Percentiles rank a stretch among this genome's conserved stretches.
Conservation (phyloP, 2,113 vertebrate genomes). For the Crotalus helleri region DNA sequence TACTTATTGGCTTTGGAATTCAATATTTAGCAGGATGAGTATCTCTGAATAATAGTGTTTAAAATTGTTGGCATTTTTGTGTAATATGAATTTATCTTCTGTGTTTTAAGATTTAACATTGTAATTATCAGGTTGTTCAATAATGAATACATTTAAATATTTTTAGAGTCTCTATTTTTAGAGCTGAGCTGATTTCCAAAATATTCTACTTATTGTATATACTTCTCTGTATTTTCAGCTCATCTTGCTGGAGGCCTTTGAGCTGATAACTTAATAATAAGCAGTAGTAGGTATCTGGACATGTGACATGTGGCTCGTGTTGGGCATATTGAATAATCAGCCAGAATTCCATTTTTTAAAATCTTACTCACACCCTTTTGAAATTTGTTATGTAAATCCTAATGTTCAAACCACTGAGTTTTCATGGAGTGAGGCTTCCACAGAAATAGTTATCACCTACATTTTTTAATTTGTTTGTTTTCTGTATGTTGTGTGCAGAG, state of each 20-base stretch:
- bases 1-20: slow-evolving; percentile 25
- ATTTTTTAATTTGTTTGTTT: not conserved
- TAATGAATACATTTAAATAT: not conserved
- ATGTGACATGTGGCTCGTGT: not conserved
- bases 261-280: not conserved
- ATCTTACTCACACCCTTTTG: not conserved
- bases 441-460: not conserved
- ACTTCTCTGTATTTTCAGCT: not conserved
- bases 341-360: not conserved
- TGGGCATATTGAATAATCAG: not conserved
- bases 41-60: not conserved
- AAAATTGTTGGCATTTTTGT: not conserved
- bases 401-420: not conserved
- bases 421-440: not conserved
- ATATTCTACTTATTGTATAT: not conserved
- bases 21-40: not conserved
- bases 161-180: not conserved
- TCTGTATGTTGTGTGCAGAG: not conserved
- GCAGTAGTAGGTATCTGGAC: not conserved
- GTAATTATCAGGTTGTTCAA: not conserved
- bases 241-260: not conserved
- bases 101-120: not conserved
- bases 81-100: not conserved
- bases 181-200: not conserved
- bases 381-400: not conserved